phyloP scores from a whole-genome alignment of 2,888 invertebrate genomes.

The Zhengitettix transpicula region DNA sequence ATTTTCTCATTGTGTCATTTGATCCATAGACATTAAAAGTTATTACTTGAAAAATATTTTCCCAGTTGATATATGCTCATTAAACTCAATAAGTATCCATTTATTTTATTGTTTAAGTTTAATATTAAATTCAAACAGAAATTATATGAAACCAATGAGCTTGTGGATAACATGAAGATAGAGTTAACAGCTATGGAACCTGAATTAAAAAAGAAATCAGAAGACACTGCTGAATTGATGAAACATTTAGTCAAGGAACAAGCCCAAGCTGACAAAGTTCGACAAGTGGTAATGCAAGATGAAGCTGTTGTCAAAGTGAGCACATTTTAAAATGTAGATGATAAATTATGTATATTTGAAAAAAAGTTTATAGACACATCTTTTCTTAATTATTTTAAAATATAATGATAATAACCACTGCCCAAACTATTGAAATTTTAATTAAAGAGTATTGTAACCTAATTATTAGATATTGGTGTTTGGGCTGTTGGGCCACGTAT shows the following conservation, averaged over 20 bases:
- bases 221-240: slow-evolving; percentile 58
- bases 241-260: slow-evolving; percentile 62
- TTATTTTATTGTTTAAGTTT: background rate
- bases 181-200: slow-evolving; percentile 70
- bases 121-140: slow-evolving; percentile 32
- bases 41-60: background rate
- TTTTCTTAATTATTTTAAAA: too few relatives aligned
- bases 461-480: too few relatives aligned
- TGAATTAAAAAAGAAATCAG: slow-evolving; percentile 56
- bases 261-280: slow-evolving; percentile 63
- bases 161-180: slow-evolving; percentile 72
- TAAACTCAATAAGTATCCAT: background rate
- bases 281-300: slow-evolving; percentile 61
- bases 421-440: too few relatives aligned
- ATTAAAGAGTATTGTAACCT: too few relatives aligned
- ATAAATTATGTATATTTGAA: background rate
- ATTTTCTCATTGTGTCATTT: background rate
- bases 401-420: too few relatives aligned
- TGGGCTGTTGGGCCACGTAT: too few relatives aligned
- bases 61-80: background rate
- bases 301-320: slow-evolving; percentile 64
- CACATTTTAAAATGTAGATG: background rate
- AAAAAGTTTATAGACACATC: background rate
- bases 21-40: background rate
- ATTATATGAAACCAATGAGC: slow-evolving; percentile 61